phyloP scores from a whole-genome alignment of 2,888 invertebrate genomes.

The Euclidia mi region DNA sequence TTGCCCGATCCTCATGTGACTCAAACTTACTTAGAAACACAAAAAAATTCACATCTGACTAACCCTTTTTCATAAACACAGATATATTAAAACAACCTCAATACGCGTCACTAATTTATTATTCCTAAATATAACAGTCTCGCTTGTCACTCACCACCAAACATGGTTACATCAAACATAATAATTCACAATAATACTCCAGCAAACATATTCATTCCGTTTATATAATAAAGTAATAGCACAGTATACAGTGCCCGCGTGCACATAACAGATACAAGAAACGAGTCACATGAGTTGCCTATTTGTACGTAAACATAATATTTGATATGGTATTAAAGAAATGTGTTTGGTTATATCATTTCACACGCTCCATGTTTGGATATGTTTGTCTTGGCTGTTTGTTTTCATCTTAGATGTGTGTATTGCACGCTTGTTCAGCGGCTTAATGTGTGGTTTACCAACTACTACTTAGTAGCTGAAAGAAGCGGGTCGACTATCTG shows the following conservation, averaged over 20 bases:
- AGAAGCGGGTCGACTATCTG: too few relatives aligned
- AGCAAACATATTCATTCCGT: not conserved
- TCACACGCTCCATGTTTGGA: conserved; percentile 13
- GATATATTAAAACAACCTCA: too few relatives aligned
- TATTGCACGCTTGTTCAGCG: not conserved
- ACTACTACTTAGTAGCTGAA: not conserved
- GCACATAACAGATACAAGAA: not conserved
- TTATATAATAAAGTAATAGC: conserved; percentile 1
- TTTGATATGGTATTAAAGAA: conserved; percentile 1
- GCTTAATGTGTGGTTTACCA: not conserved
- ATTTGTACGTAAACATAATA: conserved; percentile 17
- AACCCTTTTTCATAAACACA: too few relatives aligned
- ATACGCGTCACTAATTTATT: too few relatives aligned
- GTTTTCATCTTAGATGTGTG: not conserved
- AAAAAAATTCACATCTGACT: too few relatives aligned
- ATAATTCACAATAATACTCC: not conserved
- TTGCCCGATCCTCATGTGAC: too few relatives aligned
- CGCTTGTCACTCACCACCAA: conserved; percentile 10
- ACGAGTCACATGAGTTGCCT: conserved; percentile 13
- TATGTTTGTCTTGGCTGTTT: too few relatives aligned
- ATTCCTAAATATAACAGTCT: not conserved
- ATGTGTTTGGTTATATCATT: conserved; percentile 7
- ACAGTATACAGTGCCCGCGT: not conserved
- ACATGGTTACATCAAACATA: conserved; percentile 6
- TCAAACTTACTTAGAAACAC: too few relatives aligned